A percentile compares a stretch with the other conserved stretches of the same genome.
Evolutionary conservation across 2,888 invertebrate genomes (phyloP).

Genomic region (Deroplatys truncata): DNA sequence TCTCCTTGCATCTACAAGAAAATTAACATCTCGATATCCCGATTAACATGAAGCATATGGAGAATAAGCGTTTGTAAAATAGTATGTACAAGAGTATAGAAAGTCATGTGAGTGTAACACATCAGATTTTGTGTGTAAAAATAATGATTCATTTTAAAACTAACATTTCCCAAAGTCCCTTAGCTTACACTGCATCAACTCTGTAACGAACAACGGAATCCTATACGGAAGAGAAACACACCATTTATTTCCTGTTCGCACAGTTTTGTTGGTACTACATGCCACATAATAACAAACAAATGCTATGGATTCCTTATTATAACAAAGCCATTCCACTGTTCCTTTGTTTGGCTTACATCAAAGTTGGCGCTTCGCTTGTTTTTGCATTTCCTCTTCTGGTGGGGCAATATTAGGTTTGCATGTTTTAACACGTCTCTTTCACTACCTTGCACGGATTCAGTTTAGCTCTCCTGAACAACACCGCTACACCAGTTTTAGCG

Average conservation of each 20-base stretch:
- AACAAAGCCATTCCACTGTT: background rate
- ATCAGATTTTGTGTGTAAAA: too few species aligned
- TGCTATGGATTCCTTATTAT: background rate
- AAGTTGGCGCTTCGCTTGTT: background rate
- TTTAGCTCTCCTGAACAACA: background rate
- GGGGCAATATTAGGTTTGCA: background rate
- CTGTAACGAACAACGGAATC: background rate
- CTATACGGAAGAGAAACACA: background rate
- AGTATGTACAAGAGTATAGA: too few species aligned
- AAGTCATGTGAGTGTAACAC: too few species aligned
- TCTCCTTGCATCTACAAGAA: too few species aligned
- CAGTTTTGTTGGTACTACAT: background rate
- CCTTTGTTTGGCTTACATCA: background rate
- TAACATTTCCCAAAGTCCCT: too few species aligned
- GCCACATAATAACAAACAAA: background rate
- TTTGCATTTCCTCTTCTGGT: background rate
- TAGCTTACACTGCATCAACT: too few species aligned
- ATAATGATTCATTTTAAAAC: too few species aligned
- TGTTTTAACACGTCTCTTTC: background rate
- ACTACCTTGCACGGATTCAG: background rate
- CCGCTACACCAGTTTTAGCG: background rate
- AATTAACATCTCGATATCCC: too few species aligned
- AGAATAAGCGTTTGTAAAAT: too few species aligned
- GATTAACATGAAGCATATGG: too few species aligned
- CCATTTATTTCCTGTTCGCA: background rate